These are phyloP conservation scores for Microtus ochrogaster DNA, from an alignment of 2,113 vertebrate species.

Conservation along the genomic window DNA sequence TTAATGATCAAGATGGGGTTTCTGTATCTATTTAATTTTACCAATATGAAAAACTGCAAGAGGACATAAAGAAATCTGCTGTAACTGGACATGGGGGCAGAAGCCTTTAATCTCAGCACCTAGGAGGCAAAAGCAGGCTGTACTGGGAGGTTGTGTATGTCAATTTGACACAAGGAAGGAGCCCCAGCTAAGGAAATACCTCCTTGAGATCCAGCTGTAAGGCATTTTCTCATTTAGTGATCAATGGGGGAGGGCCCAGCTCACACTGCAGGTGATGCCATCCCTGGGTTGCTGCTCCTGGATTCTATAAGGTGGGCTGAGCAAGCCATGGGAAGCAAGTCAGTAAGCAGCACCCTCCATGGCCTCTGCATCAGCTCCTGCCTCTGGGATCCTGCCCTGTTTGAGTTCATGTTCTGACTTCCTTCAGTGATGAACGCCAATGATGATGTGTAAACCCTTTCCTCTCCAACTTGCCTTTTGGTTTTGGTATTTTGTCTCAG, in stretches of 20 bases:
- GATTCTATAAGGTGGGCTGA: background rate
- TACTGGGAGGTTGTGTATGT: background rate
- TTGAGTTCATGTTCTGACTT: background rate
- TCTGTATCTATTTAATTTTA: background rate
- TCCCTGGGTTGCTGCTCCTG: background rate
- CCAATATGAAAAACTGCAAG: constrained; percentile 41
- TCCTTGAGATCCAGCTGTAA: background rate
- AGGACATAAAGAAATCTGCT: background rate
- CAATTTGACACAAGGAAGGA: background rate
- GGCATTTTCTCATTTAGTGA: too few species aligned
- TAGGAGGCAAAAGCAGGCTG: background rate
- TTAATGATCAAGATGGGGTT: background rate
- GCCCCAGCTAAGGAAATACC: background rate
- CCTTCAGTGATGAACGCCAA: background rate
- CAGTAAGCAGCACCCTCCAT: background rate
- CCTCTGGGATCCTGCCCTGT: background rate
- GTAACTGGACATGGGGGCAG: background rate
- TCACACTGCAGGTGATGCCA: background rate
- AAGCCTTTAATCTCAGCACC: background rate
- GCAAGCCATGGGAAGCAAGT: background rate
- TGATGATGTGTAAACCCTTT: background rate
- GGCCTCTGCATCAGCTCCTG: background rate
- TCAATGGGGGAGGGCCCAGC: background rate
- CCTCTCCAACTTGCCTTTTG: background rate
- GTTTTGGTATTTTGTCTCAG: background rate